A percentile compares a stretch with the other conserved stretches of the same genome.
Evolutionary conservation across 1,140 invertebrate genomes (phyloP).

Genomic region (Calliphora vicina): DNA sequence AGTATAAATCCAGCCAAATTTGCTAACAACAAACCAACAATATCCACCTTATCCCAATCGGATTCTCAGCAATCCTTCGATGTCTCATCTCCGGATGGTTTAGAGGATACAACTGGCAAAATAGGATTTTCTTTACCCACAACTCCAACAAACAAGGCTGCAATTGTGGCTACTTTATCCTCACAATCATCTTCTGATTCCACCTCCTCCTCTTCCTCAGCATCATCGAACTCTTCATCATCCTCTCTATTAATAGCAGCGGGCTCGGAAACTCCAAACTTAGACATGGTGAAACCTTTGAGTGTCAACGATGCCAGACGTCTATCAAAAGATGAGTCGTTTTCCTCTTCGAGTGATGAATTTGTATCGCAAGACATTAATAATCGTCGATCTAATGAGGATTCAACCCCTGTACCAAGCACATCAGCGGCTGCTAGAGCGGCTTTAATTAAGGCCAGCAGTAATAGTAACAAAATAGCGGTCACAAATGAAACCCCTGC

Average conservation of each 20-base stretch:
- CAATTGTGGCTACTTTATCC: slow-evolving; percentile 19
- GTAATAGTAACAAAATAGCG: not conserved
- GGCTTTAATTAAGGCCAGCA: slow-evolving; percentile 2
- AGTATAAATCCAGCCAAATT: slow-evolving; percentile 42
- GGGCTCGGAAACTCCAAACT: slow-evolving; percentile 27
- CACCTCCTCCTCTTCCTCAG: slow-evolving; percentile 52
- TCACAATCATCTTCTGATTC: slow-evolving; percentile 38
- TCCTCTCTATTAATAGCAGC: slow-evolving; percentile 54
- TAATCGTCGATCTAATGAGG: not conserved
- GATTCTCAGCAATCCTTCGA: slow-evolving; percentile 58
- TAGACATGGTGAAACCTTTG: slow-evolving; percentile 5
- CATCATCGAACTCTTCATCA: slow-evolving; percentile 56
- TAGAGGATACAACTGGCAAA: slow-evolving; percentile 33
- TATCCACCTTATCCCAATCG: slow-evolving; percentile 45
- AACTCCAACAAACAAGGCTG: slow-evolving; percentile 35
- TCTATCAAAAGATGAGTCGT: slow-evolving; percentile 72
- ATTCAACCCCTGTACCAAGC: slow-evolving; percentile 50
- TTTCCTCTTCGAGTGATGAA: slow-evolving; percentile 63
- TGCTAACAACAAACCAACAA: slow-evolving; percentile 3
- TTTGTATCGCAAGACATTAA: slow-evolving; percentile 41
- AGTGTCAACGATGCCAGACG: slow-evolving; percentile 47
- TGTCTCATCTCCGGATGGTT: slow-evolving; percentile 42
- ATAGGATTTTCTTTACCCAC: slow-evolving; percentile 43
- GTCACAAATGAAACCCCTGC: slow-evolving; percentile 19
- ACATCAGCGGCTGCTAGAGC: slow-evolving; percentile 50